These are phyloP conservation scores for Strix uralensis DNA, from an alignment of 2,113 vertebrate species.

Conservation along the genomic window DNA sequence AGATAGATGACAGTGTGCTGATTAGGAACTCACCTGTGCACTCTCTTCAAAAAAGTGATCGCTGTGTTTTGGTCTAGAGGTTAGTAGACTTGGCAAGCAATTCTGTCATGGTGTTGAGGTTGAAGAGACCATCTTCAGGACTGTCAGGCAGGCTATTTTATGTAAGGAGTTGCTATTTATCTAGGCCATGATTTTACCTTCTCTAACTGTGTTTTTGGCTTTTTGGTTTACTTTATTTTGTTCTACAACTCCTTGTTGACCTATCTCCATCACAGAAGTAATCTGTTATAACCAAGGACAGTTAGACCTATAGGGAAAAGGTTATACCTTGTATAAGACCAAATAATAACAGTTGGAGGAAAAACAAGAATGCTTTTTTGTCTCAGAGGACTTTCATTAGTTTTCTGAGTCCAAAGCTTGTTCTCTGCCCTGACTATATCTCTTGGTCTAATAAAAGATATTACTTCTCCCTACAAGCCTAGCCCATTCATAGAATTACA, in stretches of 20 bases:
- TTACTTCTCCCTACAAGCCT: background rate
- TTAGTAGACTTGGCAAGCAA: background rate
- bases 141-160: background rate
- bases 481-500: background rate
- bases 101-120: background rate
- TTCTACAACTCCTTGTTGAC: slow-evolving; percentile 9
- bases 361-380: slow-evolving; percentile 23
- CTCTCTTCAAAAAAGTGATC: background rate
- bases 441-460: slow-evolving; percentile 30
- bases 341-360: slow-evolving; percentile 27
- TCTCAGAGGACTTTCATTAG: slow-evolving; percentile 36
- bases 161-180: background rate
- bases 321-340: slow-evolving; percentile 16
- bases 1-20: background rate
- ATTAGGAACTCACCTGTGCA: background rate
- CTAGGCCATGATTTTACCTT: background rate
- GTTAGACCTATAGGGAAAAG: background rate
- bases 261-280: background rate
- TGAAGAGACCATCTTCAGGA: background rate
- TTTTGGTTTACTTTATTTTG: background rate
- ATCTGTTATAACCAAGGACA: background rate
- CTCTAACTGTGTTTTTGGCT: background rate
- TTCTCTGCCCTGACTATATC: background rate
- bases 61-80: background rate
- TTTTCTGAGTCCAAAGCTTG: slow-evolving; percentile 20